Percentiles rank a stretch among this genome's conserved stretches.
Conservation (phyloP, 2,888 invertebrate species). For the Drosophila infuscata region DNA sequence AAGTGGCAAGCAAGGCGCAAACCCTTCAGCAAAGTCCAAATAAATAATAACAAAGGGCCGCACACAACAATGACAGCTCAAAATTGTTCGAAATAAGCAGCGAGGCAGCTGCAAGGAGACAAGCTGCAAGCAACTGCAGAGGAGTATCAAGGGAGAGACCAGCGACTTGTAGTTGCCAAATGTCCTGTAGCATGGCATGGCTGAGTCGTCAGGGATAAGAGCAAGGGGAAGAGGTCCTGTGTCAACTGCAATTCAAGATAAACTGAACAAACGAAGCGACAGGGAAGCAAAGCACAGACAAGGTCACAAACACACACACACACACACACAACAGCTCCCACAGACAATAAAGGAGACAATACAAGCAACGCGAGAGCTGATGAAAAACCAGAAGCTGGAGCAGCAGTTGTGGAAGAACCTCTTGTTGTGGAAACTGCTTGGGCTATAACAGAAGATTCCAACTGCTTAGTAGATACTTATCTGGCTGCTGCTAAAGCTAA, state of each 20-base stretch:
- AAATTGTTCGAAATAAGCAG: conserved; percentile 35
- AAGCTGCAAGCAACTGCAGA: conserved; percentile 5
- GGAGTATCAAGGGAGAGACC: conserved; percentile 22
- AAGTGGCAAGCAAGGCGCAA: conserved; percentile 3
- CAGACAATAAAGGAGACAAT: conserved; percentile 38
- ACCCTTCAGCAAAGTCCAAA: conserved; percentile 46
- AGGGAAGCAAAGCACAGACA: conserved; percentile 48
- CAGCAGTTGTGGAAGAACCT: conserved; percentile 17
- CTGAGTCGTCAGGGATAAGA: background rate
- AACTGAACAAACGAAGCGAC: conserved; percentile 67
- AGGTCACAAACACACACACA: conserved; percentile 45
- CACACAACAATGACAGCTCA: conserved; percentile 49
- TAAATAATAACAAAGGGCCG: conserved; percentile 73
- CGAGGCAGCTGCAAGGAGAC: background rate
- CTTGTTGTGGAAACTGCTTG: conserved; percentile 59
- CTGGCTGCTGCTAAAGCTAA: conserved; percentile 27
- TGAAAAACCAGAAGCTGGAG: conserved; percentile 22
- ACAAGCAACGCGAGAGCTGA: conserved; percentile 30
- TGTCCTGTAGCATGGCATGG: conserved; percentile 13
- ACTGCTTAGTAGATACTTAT: conserved; percentile 78
- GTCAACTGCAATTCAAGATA: conserved; percentile 74
- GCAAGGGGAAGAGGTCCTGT: background rate
- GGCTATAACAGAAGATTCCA: conserved; percentile 71
- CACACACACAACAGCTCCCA: conserved; percentile 3
- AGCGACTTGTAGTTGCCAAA: conserved; percentile 44